Evolutionary conservation across 1,140 invertebrate genomes (phyloP).

Genomic region (Adoxophyes honmai): DNA sequence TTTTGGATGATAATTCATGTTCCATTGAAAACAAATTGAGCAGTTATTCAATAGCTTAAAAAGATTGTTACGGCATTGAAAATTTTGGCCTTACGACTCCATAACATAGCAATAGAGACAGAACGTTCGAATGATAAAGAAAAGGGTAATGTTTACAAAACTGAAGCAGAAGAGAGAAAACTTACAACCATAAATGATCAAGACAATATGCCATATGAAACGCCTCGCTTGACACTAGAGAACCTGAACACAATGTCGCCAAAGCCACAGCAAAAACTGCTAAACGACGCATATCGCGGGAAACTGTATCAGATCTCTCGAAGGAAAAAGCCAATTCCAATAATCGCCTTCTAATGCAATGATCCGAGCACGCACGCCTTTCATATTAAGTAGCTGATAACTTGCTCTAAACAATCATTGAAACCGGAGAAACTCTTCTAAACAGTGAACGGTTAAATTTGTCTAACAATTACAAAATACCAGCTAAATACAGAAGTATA

Average conservation of each 20-base stretch:
- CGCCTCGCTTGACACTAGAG: background rate
- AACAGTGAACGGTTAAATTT: background rate
- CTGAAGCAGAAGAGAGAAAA: no score
- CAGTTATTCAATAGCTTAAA: background rate
- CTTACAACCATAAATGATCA: conserved; percentile 1
- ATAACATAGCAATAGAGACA: no score
- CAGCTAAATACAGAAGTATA: conserved; percentile 15
- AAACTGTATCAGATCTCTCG: conserved; percentile 11
- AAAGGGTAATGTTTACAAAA: no score
- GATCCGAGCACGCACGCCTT: background rate
- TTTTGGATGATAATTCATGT: conserved; percentile 19
- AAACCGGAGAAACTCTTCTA: background rate
- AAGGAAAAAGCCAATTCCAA: conserved; percentile 9
- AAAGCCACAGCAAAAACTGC: background rate
- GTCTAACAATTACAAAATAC: background rate
- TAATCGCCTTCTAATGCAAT: conserved; percentile 4
- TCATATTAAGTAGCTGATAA: no score
- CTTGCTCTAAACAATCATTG: background rate
- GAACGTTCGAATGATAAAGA: no score
- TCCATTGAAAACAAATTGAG: conserved; percentile 8
- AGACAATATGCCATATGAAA: conserved; percentile 2
- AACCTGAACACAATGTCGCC: background rate
- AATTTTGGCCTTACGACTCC: background rate
- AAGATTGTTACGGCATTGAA: conserved; percentile 11
- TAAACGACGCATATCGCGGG: conserved; percentile 1